Percentiles rank a stretch among this genome's conserved stretches.
Conservation (phyloP, 2,888 invertebrate genomes). For the Scotopteryx bipunctaria region DNA sequence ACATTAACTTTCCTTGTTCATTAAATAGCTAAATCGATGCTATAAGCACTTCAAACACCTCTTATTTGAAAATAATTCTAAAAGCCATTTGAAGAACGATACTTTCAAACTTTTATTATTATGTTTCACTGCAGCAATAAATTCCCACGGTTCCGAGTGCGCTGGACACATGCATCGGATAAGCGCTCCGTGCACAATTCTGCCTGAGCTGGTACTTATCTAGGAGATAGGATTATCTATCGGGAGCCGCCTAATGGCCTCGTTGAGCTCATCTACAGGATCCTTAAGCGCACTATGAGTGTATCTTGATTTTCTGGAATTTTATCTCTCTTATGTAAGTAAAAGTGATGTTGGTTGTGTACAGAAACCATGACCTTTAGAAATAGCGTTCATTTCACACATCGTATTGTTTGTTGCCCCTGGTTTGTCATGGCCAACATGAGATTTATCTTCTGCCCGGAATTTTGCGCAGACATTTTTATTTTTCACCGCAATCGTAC, state of each 20-base stretch:
- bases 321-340: neutral
- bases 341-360: neutral
- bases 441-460: conserved; percentile 7
- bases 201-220: conserved; percentile 12
- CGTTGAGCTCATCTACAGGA: conserved; percentile 22
- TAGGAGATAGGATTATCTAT: conserved; percentile 23
- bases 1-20: too few species aligned
- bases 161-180: conserved; percentile 18
- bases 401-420: neutral
- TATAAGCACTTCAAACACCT: too few species aligned
- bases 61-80: too few species aligned
- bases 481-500: neutral
- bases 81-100: too few species aligned
- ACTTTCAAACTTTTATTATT: neutral
- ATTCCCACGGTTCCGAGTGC: conserved; percentile 10
- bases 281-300: neutral
- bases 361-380: conserved; percentile 8
- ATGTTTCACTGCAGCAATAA: neutral
- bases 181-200: conserved; percentile 24
- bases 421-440: conserved; percentile 1
- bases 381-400: neutral
- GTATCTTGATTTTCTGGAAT: neutral
- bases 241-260: conserved; percentile 21
- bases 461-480: conserved; percentile 11
- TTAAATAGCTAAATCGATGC: too few species aligned